Evolutionary conservation across 2,888 invertebrate genomes (phyloP).

Genomic region (Phyllotreta cruciferae): DNA sequence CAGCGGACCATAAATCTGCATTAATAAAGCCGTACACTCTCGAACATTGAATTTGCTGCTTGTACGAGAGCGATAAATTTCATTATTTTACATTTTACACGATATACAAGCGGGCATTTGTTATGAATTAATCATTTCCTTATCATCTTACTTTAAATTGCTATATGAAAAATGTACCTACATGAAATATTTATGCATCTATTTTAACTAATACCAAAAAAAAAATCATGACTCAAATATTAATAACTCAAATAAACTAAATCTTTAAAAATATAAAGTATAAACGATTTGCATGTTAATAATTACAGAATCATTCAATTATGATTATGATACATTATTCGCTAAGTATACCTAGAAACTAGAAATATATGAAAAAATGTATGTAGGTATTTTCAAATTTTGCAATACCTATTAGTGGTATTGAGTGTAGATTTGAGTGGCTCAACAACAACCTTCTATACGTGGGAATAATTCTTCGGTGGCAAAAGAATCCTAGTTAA

Average conservation of each 20-base stretch:
- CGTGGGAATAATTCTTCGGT: constrained; percentile 46
- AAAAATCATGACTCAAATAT: not conserved
- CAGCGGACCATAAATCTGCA: constrained; percentile 57
- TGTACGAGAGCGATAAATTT: constrained; percentile 47
- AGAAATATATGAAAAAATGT: too few relatives aligned
- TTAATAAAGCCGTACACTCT: constrained; percentile 60
- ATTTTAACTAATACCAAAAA: not conserved
- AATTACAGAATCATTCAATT: too few relatives aligned
- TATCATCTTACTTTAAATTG: constrained; percentile 32
- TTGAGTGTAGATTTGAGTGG: too few relatives aligned
- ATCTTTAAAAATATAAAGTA: too few relatives aligned
- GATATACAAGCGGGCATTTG: constrained; percentile 45
- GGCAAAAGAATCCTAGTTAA: constrained; percentile 52
- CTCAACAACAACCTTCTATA: constrained; percentile 3
- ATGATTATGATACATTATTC: too few relatives aligned
- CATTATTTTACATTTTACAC: constrained; percentile 49
- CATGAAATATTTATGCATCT: not conserved
- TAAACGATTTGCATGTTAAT: too few relatives aligned
- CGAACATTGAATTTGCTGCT: constrained; percentile 54
- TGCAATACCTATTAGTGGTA: too few relatives aligned
- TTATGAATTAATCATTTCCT: constrained; percentile 41
- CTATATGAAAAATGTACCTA: constrained; percentile 21
- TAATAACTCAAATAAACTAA: too few relatives aligned
- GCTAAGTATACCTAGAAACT: too few relatives aligned
- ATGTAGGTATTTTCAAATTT: too few relatives aligned